A percentile compares a stretch with the other conserved stretches of the same genome.
These are phyloP conservation scores for Anabacerthia variegaticeps DNA, from an alignment of 2,797 vertebrate species.

Conservation along the genomic window DNA sequence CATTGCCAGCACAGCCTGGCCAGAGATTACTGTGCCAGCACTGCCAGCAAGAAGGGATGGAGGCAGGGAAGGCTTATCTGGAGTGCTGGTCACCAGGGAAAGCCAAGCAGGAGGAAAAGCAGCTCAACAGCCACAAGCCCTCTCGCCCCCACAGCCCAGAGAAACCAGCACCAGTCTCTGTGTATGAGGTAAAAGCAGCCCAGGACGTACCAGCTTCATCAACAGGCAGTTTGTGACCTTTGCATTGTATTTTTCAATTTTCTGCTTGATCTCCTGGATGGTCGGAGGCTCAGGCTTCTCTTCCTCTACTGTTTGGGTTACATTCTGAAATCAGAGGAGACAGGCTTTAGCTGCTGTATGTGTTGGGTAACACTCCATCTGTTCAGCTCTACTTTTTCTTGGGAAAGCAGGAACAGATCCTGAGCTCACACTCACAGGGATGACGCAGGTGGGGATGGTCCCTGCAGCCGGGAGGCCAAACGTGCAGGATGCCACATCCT, in stretches of 20 bases:
- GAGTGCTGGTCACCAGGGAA: accelerated
- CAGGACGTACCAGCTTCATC: slow-evolving; percentile 89
- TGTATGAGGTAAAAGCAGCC: accelerated
- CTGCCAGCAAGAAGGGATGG: not conserved
- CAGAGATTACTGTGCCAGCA: not conserved
- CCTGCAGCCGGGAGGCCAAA: accelerated
- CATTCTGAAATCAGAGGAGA: slow-evolving; percentile 74
- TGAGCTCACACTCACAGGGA: accelerated
- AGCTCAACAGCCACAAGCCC: not conserved
- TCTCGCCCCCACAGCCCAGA: not conserved
- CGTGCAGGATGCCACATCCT: not conserved
- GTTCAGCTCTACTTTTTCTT: not conserved
- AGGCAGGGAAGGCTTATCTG: not conserved
- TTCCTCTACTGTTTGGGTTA: slow-evolving; percentile 70
- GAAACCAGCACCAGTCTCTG: accelerated
- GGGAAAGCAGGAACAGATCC: not conserved
- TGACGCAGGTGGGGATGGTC: accelerated
- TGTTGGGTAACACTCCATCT: not conserved
- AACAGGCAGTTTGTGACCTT: slow-evolving; percentile 85
- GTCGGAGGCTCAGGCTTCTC: slow-evolving; percentile 75
- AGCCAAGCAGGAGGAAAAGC: not conserved
- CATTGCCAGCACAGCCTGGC: not conserved
- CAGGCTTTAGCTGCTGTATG: not conserved
- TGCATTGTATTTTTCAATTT: slow-evolving; percentile 88
- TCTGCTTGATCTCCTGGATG: slow-evolving; percentile 83